Percentiles rank a stretch among this genome's conserved stretches.
phyloP scores from a whole-genome alignment of 2,888 invertebrate species.

The Eristalinus sepulchralis region DNA sequence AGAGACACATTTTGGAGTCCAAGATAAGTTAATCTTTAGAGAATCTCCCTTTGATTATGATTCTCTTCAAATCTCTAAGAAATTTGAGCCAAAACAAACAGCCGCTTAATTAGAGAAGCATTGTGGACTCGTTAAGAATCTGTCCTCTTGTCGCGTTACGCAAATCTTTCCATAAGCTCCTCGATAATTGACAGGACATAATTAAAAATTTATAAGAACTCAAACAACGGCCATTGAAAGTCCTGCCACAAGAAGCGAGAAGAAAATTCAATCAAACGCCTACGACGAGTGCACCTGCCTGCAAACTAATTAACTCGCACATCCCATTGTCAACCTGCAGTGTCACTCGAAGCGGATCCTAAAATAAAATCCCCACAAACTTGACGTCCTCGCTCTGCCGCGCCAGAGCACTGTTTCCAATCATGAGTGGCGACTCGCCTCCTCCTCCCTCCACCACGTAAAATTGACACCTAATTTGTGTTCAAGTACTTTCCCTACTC shows the following conservation, averaged over 20 bases:
- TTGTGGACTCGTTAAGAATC: not conserved
- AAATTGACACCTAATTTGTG: slow-evolving; percentile 31
- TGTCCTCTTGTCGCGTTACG: not conserved
- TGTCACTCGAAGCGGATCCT: slow-evolving; percentile 13
- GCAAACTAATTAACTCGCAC: slow-evolving; percentile 49
- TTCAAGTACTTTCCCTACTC: slow-evolving; percentile 21
- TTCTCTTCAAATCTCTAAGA: no score
- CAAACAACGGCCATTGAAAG: slow-evolving; percentile 9
- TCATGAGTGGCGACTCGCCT: not conserved
- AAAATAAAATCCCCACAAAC: slow-evolving; percentile 6
- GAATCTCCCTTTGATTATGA: no score
- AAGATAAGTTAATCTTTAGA: no score
- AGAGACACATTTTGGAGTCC: no score
- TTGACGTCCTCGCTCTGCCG: not conserved
- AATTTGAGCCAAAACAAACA: no score
- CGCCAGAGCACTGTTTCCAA: slow-evolving; percentile 16
- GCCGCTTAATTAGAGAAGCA: not conserved
- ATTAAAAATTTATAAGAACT: slow-evolving; percentile 48
- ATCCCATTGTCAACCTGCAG: slow-evolving; percentile 19
- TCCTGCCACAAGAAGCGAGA: not conserved
- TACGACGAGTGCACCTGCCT: slow-evolving; percentile 40
- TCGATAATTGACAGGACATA: slow-evolving; percentile 59
- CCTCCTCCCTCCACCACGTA: not conserved
- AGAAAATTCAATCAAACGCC: slow-evolving; percentile 36
- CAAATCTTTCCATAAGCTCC: slow-evolving; percentile 13